Percentiles rank a stretch among this genome's conserved stretches.
These are phyloP conservation scores for Rotaria sp. DNA, from an alignment of 2,888 invertebrate genomes.

Conservation along the genomic window DNA sequence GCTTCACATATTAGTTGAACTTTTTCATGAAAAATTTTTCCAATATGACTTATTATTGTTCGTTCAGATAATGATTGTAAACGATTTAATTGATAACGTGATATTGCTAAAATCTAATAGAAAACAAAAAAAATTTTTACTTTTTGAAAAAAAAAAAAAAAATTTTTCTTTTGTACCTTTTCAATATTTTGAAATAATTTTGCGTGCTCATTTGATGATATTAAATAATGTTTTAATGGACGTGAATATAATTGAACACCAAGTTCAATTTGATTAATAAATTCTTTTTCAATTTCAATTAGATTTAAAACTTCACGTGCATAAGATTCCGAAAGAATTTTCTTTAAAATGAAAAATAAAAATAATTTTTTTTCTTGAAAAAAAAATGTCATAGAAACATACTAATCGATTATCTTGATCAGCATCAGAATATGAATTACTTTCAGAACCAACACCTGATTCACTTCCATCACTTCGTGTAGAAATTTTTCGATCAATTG, in stretches of 20 bases:
- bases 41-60: background rate
- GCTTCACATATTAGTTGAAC: conserved; percentile 27
- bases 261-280: conserved; percentile 15
- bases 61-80: background rate
- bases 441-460: conserved; percentile 20
- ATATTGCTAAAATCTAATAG: background rate
- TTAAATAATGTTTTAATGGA: conserved; percentile 19
- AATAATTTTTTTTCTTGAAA: background rate
- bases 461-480: conserved; percentile 20
- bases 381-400: background rate
- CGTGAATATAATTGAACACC: conserved; percentile 19
- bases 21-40: conserved; percentile 26
- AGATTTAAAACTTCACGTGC: background rate
- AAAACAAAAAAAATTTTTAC: background rate
- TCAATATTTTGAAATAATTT: conserved; percentile 27
- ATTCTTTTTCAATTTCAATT: background rate
- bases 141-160: background rate
- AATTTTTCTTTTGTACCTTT: background rate
- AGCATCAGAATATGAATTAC: background rate
- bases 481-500: background rate
- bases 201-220: conserved; percentile 9
- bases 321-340: background rate
- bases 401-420: conserved; percentile 13
- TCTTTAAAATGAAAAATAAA: background rate
- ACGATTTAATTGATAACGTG: conserved; percentile 20